Evolutionary conservation across 2,888 invertebrate genomes (phyloP).

Genomic region (Dasysyrphus tricinctus): DNA sequence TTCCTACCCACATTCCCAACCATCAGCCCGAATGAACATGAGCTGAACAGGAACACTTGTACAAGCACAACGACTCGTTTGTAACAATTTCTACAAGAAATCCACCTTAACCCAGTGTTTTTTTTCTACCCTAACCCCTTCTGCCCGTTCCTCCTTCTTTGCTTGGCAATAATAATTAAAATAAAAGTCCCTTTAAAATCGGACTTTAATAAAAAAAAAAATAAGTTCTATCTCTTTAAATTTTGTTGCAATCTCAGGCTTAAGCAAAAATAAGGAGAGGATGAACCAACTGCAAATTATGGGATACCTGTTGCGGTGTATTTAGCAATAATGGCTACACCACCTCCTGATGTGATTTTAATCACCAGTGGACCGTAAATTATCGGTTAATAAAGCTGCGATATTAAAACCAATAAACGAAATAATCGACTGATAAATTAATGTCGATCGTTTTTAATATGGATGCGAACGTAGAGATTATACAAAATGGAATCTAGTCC

Average conservation of each 20-base stretch:
- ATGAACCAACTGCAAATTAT: conserved; percentile 21
- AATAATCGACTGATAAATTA: conserved; percentile 56
- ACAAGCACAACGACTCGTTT: conserved; percentile 4
- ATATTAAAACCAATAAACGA: conserved; percentile 71
- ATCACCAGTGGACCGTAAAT: conserved; percentile 68
- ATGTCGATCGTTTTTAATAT: conserved; percentile 53
- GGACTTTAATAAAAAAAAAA: conserved; percentile 8
- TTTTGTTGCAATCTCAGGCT: conserved; percentile 39
- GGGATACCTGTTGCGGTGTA: conserved; percentile 63
- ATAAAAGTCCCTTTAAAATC: conserved; percentile 53
- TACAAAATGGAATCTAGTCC: not conserved
- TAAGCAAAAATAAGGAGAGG: not conserved
- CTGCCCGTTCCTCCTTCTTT: not conserved
- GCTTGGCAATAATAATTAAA: conserved; percentile 44
- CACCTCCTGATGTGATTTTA: conserved; percentile 68
- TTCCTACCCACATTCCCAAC: not conserved
- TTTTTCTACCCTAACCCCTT: not conserved
- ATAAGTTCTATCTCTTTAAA: conserved; percentile 24
- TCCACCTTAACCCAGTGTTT: conserved; percentile 37
- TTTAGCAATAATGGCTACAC: conserved; percentile 69
- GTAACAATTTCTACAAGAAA: conserved; percentile 49
- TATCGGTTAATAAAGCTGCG: conserved; percentile 72
- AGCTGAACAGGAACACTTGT: not conserved
- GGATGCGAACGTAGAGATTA: not conserved
- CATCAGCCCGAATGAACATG: not conserved